Conservation (phyloP, 2,797 vertebrate genomes). For the Chelmon rostratus region DNA sequence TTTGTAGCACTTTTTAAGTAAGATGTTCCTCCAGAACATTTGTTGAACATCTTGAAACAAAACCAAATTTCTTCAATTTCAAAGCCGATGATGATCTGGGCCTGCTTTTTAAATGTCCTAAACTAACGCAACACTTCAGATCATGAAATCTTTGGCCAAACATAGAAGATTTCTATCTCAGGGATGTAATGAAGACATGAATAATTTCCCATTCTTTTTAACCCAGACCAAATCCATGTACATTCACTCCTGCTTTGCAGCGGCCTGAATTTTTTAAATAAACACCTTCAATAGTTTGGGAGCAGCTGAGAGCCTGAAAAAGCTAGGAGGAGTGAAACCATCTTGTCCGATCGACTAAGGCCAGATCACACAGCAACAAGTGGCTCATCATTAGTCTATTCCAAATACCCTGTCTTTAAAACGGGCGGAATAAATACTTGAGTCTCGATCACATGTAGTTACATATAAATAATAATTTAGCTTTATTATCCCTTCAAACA, state of each 20-base stretch:
- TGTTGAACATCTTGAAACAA: too few relatives aligned
- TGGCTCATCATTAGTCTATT: background rate
- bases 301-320: background rate
- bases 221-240: background rate
- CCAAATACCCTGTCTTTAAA: background rate
- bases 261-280: background rate
- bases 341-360: background rate
- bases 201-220: background rate
- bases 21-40: background rate
- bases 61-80: background rate
- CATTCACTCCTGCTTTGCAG: background rate
- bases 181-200: background rate
- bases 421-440: background rate
- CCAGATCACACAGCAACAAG: constrained; percentile 57
- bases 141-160: background rate
- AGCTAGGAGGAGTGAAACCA: background rate
- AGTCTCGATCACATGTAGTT: background rate
- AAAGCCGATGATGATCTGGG: background rate
- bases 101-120: background rate
- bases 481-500: background rate
- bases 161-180: background rate
- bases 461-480: fast-evolving
- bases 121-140: background rate
- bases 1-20: background rate
- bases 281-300: background rate